These are phyloP conservation scores for Polyommatus iphigenia DNA, from an alignment of 2,888 invertebrate species.

Conservation along the genomic window DNA sequence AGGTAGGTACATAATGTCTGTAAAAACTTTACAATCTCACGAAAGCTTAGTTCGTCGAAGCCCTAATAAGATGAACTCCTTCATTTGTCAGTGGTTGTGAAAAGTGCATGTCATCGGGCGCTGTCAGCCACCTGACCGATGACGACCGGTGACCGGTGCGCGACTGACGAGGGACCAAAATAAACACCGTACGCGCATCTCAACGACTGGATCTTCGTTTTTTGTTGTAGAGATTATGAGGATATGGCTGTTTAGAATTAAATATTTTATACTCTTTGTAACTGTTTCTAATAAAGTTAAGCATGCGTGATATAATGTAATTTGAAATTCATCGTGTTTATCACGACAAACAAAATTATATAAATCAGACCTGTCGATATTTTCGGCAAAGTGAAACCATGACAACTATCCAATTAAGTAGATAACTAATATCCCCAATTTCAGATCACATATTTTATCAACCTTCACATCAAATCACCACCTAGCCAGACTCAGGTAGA, in stretches of 20 bases:
- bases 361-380: background rate
- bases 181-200: conserved; percentile 53
- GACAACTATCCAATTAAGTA: no score
- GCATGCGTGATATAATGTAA: no score
- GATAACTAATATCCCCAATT: background rate
- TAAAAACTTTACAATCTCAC: background rate
- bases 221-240: conserved; percentile 45
- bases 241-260: conserved; percentile 42
- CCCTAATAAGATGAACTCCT: conserved; percentile 7
- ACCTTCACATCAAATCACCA: background rate
- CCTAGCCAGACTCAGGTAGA: background rate
- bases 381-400: no score
- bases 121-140: conserved; percentile 15
- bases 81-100: conserved; percentile 7
- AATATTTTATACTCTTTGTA: background rate
- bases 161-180: conserved; percentile 47
- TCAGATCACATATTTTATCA: background rate
- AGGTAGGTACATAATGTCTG: no score
- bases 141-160: background rate
- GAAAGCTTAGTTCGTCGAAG: background rate
- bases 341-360: background rate
- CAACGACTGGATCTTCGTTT: conserved; percentile 59
- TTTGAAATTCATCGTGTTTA: background rate
- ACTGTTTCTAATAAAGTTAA: background rate
- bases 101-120: conserved; percentile 24